phyloP scores from a whole-genome alignment of 2,113 vertebrate genomes.

The Spilogale gracilis region DNA sequence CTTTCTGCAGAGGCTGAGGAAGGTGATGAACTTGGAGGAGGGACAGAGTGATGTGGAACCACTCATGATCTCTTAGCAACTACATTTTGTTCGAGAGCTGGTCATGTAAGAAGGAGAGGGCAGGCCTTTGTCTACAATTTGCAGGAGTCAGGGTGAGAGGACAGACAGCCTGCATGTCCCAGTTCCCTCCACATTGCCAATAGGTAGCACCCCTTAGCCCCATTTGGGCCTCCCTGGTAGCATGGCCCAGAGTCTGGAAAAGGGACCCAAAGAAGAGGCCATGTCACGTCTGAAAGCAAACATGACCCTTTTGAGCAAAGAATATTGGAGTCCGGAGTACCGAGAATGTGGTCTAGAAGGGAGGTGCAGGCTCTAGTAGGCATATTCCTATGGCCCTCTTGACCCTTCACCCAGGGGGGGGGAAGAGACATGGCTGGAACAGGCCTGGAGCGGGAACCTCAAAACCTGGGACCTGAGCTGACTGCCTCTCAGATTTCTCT shows the following conservation, averaged over 20 bases:
- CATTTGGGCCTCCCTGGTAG: background rate
- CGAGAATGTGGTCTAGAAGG: background rate
- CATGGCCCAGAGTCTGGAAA: background rate
- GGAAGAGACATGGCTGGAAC: background rate
- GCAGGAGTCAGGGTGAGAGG: background rate
- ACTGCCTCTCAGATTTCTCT: background rate
- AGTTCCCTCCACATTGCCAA: background rate
- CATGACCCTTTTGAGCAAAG: background rate
- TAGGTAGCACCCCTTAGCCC: background rate
- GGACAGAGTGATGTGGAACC: background rate
- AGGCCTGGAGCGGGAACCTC: background rate
- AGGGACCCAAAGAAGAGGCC: background rate
- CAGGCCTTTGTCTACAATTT: background rate
- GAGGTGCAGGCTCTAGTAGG: fast-evolving
- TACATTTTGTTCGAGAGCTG: background rate
- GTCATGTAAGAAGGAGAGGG: background rate
- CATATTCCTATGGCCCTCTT: background rate
- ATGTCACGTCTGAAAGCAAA: background rate
- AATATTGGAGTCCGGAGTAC: background rate
- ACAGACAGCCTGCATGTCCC: background rate
- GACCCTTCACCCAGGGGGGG: no score
- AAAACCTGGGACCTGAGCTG: background rate
- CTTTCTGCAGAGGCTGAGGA: background rate
- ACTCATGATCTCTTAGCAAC: background rate
- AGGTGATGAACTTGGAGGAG: background rate